Evolutionary conservation across 1,140 invertebrate genomes (phyloP).

Genomic region (Trichogramma pretiosum): DNA sequence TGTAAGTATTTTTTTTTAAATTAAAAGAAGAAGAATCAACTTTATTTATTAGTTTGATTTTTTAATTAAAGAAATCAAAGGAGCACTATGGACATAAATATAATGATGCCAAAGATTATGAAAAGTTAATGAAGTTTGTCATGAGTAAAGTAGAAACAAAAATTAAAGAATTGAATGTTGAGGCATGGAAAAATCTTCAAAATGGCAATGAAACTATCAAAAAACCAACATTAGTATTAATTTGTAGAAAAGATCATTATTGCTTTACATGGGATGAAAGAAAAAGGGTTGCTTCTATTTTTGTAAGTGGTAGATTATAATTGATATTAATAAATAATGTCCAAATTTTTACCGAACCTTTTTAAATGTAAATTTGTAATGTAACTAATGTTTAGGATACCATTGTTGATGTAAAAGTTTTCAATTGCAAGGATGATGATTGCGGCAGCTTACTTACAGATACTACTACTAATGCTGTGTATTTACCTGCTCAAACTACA

Average conservation of each 20-base stretch:
- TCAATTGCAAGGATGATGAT: conserved; percentile 19
- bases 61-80: too few species aligned
- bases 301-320: conserved; percentile 46
- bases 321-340: neutral
- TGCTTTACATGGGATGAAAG: conserved; percentile 49
- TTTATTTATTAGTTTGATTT: too few species aligned
- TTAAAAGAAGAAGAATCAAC: too few species aligned
- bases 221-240: conserved; percentile 42
- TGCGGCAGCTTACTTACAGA: conserved; percentile 20
- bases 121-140: conserved; percentile 42
- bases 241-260: conserved; percentile 41
- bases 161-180: conserved; percentile 25
- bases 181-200: conserved; percentile 30
- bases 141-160: conserved; percentile 37
- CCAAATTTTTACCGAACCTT: neutral
- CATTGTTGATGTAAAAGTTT: conserved; percentile 24
- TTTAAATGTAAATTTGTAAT: conserved; percentile 7
- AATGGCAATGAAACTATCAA: conserved; percentile 15
- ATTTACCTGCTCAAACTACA: conserved; percentile 18
- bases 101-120: conserved; percentile 36
- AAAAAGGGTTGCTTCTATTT: conserved; percentile 53
- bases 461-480: conserved; percentile 22
- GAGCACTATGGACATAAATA: conserved; percentile 38
- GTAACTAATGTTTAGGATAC: conserved; percentile 28
- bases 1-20: conserved; percentile 16